Percentiles rank a stretch among this genome's conserved stretches.
phyloP scores from a whole-genome alignment of 2,113 vertebrate genomes.

The Hippocampus guttulatus region DNA sequence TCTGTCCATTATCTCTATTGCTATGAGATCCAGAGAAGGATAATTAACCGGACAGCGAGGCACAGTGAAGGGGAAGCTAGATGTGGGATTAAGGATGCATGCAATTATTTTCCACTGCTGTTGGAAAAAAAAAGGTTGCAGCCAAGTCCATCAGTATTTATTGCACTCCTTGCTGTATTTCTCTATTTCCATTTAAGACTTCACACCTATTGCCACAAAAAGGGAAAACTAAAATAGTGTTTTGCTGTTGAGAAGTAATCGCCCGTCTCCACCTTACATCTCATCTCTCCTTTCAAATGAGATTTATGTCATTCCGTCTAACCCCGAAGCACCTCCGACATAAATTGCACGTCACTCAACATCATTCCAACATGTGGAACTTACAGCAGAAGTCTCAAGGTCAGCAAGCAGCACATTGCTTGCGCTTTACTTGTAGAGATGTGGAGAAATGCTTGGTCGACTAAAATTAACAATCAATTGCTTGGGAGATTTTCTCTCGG shows the following conservation, averaged over 20 bases:
- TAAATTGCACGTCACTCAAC: conserved; percentile 9
- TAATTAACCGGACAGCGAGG: conserved; percentile 62
- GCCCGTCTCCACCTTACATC: conserved; percentile 7
- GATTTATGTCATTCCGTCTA: conserved; percentile 13
- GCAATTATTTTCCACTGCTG: conserved; percentile 29
- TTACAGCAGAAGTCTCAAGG: conserved; percentile 20
- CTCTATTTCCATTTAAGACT: background rate
- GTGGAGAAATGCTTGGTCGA: too few relatives aligned
- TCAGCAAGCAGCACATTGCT: background rate
- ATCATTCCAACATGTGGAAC: conserved; percentile 16
- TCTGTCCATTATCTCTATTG: conserved; percentile 56
- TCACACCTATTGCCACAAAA: conserved; percentile 11
- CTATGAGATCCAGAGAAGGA: conserved; percentile 57
- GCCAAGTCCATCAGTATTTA: conserved; percentile 26
- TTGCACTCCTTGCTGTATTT: conserved; percentile 6
- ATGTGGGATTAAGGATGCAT: conserved; percentile 41
- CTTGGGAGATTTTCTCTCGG: too few relatives aligned
- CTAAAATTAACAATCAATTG: too few relatives aligned
- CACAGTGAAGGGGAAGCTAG: conserved; percentile 29
- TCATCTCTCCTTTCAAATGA: background rate
- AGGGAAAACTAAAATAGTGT: conserved; percentile 23
- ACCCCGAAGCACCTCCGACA: background rate
- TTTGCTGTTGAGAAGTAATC: conserved; percentile 28
- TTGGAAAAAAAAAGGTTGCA: conserved; percentile 10
- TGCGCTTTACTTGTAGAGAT: too few relatives aligned